Evolutionary conservation across 2,888 invertebrate genomes (phyloP), one percentile per base, ranked within the genome.

Genomic region (Cephus nigrinus): DNA sequence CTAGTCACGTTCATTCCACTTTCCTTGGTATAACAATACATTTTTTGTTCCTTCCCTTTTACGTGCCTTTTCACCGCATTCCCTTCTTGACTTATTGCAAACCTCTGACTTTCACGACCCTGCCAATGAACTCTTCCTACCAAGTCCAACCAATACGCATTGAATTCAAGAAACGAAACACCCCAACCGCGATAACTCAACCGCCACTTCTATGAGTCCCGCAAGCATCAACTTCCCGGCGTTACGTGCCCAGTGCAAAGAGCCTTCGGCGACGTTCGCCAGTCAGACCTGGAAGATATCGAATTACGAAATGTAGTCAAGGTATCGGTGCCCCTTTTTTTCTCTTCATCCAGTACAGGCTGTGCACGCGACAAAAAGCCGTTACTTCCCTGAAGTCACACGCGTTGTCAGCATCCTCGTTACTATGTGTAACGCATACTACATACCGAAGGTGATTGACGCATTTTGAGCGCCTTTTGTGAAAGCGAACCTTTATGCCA

Each of bases 1-100:
- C 71, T 33, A 71, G 33, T 31, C 71, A 71, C 71, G 71, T 71
- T 71, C 71, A 71, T 71, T 33, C 71, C 71, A 71, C 71, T 71
- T 71, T 71, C 71, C 71, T 71, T 31, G 1, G 71, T 32, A 71
- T 15, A 31, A 71, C 9, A 2, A 71, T 31, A 30, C 71, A 33
- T 31, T 71, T 71, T 71, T 33, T 30, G 15, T 33, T 31, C 11
- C 33, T 32, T 31, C 71, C 31, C 32, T 31, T 31, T 71, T 71
- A 32, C 71, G 71, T 33, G 71, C 71, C 31, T 33, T 33, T 31
- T 31, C 71, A 71, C 69, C 4, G 69, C 69, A 32, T 69, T 30
- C 32, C 31, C 71, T 12, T 71, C 71, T 23, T 23, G 0, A 55
- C 23, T 55, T 2, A 55, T 9, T 5, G 55, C 55, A 55, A 55